These are phyloP conservation scores for Mactromeris polynyma DNA, from an alignment of 2,888 invertebrate genomes.

Conservation along the genomic window DNA sequence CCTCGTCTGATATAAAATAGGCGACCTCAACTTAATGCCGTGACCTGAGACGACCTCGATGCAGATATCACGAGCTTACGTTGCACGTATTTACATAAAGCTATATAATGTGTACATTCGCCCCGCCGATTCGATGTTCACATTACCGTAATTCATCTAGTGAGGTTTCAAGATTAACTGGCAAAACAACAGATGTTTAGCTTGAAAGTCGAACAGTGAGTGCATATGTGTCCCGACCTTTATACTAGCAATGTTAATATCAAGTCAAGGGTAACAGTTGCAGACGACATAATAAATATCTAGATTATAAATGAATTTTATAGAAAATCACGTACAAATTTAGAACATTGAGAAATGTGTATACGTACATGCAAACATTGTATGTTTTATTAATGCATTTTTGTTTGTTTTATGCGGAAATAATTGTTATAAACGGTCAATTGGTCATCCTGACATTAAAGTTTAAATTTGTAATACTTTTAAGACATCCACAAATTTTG, in stretches of 20 bases:
- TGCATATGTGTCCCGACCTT: neutral
- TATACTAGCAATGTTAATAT: neutral
- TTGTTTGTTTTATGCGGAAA: no score
- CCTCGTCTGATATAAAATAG: slow-evolving; percentile 29
- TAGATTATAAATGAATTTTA: no score
- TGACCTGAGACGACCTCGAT: slow-evolving; percentile 51
- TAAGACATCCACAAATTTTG: no score
- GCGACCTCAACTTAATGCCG: slow-evolving; percentile 27
- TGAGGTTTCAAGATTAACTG: neutral
- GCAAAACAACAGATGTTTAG: neutral
- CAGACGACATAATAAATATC: neutral
- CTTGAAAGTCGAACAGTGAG: neutral
- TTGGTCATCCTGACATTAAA: no score
- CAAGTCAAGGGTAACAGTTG: neutral
- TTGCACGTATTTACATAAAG: slow-evolving; percentile 69
- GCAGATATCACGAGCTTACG: slow-evolving; percentile 61
- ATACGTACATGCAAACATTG: no score
- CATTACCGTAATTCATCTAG: slow-evolving; percentile 27
- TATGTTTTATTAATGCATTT: no score
- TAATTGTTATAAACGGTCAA: no score
- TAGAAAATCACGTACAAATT: no score
- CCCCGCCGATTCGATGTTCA: neutral
- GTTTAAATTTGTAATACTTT: no score
- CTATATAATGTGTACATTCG: slow-evolving; percentile 48
- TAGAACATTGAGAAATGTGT: no score